Conservation (phyloP, 1,140 invertebrate species). For the Artemia franciscana region DNA sequence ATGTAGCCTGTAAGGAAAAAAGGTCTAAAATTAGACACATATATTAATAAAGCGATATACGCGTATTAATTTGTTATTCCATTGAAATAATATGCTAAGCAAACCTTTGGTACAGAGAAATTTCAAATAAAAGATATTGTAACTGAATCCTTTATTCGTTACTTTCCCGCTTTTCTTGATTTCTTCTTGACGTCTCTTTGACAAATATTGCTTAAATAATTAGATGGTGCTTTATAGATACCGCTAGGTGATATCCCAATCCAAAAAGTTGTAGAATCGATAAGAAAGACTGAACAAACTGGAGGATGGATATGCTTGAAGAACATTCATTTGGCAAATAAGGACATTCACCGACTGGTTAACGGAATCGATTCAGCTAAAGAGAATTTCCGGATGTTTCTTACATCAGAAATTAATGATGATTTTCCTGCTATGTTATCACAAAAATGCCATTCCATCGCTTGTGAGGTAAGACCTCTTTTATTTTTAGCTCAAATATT, state of each 20-base stretch:
- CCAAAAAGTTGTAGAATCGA: conserved; percentile 10
- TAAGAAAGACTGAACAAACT: conserved; percentile 20
- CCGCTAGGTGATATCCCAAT: conserved; percentile 20
- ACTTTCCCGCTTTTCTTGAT: too few relatives aligned
- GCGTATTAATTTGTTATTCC: too few relatives aligned
- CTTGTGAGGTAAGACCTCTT: conserved; percentile 50
- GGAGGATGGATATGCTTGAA: conserved; percentile 58
- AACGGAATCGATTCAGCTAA: conserved; percentile 24
- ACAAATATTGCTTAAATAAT: too few relatives aligned
- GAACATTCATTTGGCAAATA: conserved; percentile 63
- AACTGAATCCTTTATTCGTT: too few relatives aligned
- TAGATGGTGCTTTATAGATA: conserved; percentile 11
- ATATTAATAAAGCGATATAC: too few relatives aligned
- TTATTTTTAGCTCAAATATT: background rate
- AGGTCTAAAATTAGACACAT: too few relatives aligned
- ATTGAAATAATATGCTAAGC: too few relatives aligned
- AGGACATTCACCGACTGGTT: conserved; percentile 40
- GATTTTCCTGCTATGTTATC: conserved; percentile 38
- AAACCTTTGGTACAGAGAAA: too few relatives aligned
- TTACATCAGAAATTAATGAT: conserved; percentile 42
- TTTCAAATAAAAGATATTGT: too few relatives aligned
- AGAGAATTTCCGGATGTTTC: conserved; percentile 42
- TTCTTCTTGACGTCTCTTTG: too few relatives aligned
- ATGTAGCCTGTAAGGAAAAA: too few relatives aligned
- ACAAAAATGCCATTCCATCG: conserved; percentile 47